Base-by-base conservation (phyloP, 2,888 invertebrate species). In the Rhogogaster chlorosoma region DNA sequence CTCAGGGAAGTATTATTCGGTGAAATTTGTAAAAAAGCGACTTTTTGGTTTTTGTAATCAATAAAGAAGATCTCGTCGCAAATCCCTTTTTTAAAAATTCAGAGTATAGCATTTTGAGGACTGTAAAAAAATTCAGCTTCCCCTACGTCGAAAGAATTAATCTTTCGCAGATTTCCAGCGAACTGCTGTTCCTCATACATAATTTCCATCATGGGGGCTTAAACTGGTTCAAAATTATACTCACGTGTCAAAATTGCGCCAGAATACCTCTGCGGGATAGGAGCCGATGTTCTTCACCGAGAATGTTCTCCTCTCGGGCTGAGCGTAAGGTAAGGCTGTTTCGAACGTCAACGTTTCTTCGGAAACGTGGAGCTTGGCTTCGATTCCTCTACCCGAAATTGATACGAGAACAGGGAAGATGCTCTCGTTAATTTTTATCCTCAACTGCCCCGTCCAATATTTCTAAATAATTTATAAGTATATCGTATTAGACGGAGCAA, bases 241-340 rank as follows among this genome's bases (percentile, higher is more conserved):
- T 94, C 93, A 96, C 96, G 93, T 91, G 91, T 97, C 96, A 90
- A 95, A 95, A 91, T 97, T 96, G 26, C 96, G 93, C 92, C 96
- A 95, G 90, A 95, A 96, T 77, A 96, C 94, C 92, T 97, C 97
- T 29, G 97, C 94, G 0, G 96, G 96, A 92, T 95, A 96, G 5
- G 94, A 92, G 86, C 96, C 96, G 0, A 95, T 95, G 91, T 97
- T 97, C 85, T 95, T 95, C 7, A 97, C 91, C 4, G 94, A 94
- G 86, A 97, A 95, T 86, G 94, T 94, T 86, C 95, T 94, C 78
- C 95, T 95, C n/a, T 94, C 94, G 2, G 95, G 94, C 67, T 94
- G 92, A 26, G 95, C 94, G 94, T 96, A 96, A 0, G 96, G 96
- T 84, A 96, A 91, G 0, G 95, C 94, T 0, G 96, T 95, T 5